These are phyloP conservation scores for Platycheirus rosarum DNA, from an alignment of 2,888 invertebrate species.

Conservation along the genomic window DNA sequence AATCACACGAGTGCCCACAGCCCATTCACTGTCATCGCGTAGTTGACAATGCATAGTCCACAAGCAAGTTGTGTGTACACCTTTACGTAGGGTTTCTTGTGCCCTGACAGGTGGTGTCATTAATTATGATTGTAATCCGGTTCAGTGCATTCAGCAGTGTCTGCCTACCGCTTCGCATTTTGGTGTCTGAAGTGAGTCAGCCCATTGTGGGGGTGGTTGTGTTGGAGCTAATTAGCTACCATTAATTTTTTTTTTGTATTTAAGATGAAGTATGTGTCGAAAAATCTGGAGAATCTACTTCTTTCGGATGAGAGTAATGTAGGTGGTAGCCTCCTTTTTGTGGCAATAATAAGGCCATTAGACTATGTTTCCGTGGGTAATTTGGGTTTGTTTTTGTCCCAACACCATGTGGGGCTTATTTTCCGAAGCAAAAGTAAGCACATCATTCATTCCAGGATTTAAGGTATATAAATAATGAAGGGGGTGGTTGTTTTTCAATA, in stretches of 20 bases:
- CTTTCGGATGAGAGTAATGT: neutral
- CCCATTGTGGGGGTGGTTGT: conserved; percentile 55
- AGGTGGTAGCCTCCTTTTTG: conserved; percentile 12
- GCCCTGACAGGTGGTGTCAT: conserved; percentile 70
- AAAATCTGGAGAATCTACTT: conserved; percentile 17
- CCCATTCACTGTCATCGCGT: neutral
- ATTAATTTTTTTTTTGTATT: conserved; percentile 69
- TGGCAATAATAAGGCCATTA: conserved; percentile 64
- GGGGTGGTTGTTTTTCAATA: conserved; percentile 32
- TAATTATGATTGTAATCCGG: conserved; percentile 69
- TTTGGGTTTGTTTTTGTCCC: conserved; percentile 26
- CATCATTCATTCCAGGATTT: conserved; percentile 22
- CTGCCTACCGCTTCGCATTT: conserved; percentile 42
- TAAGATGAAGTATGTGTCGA: conserved; percentile 44
- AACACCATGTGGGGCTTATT: conserved; percentile 43
- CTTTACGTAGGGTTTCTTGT: conserved; percentile 8
- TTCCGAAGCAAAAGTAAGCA: neutral
- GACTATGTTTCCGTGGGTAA: conserved; percentile 32
- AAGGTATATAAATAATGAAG: neutral
- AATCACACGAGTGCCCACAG: conserved; percentile 33
- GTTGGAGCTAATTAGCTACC: conserved; percentile 64
- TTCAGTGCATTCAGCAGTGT: conserved; percentile 45
- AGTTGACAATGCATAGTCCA: conserved; percentile 2
- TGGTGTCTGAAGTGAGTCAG: conserved; percentile 37
- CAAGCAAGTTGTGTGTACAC: neutral